Conservation (phyloP, 2,113 vertebrate species). For the Cavia aperea region DNA sequence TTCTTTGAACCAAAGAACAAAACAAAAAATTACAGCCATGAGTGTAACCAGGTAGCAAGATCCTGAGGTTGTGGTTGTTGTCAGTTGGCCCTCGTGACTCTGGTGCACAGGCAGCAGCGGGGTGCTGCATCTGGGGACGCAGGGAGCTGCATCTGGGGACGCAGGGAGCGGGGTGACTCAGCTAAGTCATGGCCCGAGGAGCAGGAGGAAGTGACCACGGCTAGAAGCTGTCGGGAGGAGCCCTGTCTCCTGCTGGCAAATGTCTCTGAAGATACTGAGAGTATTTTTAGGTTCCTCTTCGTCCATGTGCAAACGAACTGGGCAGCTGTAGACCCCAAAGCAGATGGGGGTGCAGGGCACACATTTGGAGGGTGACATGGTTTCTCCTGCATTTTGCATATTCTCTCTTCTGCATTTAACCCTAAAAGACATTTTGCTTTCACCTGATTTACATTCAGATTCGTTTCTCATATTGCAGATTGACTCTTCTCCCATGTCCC, state of each 20-base stretch:
- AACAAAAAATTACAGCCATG: background rate
- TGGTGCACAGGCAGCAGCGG: background rate
- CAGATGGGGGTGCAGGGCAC: background rate
- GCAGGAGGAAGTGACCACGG: background rate
- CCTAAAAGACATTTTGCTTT: background rate
- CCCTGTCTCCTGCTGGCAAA: slow-evolving; percentile 13
- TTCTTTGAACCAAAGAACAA: background rate
- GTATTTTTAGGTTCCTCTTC: slow-evolving; percentile 55
- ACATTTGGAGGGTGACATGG: background rate
- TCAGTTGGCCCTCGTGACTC: background rate
- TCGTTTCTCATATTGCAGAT: background rate
- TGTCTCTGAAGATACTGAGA: slow-evolving; percentile 53
- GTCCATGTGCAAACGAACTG: slow-evolving; percentile 44
- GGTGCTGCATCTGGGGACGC: background rate
- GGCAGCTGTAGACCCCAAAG: background rate
- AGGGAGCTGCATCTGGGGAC: background rate
- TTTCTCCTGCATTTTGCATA: slow-evolving; percentile 50
- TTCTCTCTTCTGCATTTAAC: background rate
- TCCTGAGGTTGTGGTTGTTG: background rate
- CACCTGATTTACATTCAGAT: background rate
- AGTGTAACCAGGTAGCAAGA: background rate
- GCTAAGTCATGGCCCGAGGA: background rate
- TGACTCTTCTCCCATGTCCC: background rate
- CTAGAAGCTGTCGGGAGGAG: background rate
- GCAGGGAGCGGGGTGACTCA: slow-evolving; percentile 23